phyloP scores from a whole-genome alignment of 2,888 invertebrate species.

The Eulithis prunata region DNA sequence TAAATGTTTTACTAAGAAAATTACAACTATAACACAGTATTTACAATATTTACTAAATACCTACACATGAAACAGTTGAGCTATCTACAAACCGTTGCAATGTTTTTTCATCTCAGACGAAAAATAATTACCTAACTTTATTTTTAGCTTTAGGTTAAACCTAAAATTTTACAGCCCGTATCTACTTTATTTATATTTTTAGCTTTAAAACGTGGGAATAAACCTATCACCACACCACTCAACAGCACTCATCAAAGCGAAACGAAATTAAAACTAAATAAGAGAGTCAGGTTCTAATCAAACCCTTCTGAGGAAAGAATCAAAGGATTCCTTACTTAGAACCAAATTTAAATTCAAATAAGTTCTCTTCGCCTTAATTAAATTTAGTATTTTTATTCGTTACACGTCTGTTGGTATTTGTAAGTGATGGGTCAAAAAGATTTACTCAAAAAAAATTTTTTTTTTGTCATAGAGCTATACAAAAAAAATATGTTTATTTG shows the following conservation, averaged over 20 bases:
- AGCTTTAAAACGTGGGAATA: not conserved
- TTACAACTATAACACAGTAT: no score
- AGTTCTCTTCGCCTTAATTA: not conserved
- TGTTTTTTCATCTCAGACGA: no score
- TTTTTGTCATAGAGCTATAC: no score
- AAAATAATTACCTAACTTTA: no score
- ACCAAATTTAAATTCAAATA: constrained; percentile 6
- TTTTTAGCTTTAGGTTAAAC: no score
- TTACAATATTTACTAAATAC: no score
- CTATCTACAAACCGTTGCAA: no score
- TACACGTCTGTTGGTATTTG: not conserved
- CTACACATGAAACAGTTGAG: no score
- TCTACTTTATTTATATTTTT: not conserved
- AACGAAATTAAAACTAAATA: not conserved
- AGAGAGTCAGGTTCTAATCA: not conserved
- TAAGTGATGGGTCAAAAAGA: no score
- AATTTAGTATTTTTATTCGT: constrained; percentile 6
- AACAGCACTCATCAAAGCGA: not conserved
- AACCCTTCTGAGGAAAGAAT: not conserved
- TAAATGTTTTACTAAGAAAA: no score
- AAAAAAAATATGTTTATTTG: no score
- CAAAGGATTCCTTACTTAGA: constrained; percentile 2
- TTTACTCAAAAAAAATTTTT: no score
- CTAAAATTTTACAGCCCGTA: not conserved
- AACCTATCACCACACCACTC: not conserved